These are phyloP conservation scores for Sus scrofa DNA, from an alignment of 2,113 vertebrate genomes.

Conservation along the genomic window T2T-Sscrofa CM000824.6:92513001-92513500, in stretches of 20 bases:
- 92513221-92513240: no score
- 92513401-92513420: background rate
- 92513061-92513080: background rate
- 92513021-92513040: constrained; percentile 21
- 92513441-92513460: background rate
- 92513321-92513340: background rate
- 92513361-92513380: background rate
- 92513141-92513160: no score
- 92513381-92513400: background rate
- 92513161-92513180: no score
- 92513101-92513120: no score
- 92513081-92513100: no score
- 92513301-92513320: background rate
- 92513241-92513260: background rate
- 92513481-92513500: background rate
- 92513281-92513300: background rate
- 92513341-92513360: background rate
- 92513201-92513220: no score
- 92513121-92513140: no score
- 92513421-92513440: background rate
- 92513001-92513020: background rate
- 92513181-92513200: no score
- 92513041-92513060: background rate
- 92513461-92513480: background rate
- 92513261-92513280: background rate